A percentile compares a stretch with the other conserved stretches of the same genome.
Evolutionary conservation across 2,888 invertebrate species (phyloP).

Genomic region (Neoitamus cyanurus): DNA sequence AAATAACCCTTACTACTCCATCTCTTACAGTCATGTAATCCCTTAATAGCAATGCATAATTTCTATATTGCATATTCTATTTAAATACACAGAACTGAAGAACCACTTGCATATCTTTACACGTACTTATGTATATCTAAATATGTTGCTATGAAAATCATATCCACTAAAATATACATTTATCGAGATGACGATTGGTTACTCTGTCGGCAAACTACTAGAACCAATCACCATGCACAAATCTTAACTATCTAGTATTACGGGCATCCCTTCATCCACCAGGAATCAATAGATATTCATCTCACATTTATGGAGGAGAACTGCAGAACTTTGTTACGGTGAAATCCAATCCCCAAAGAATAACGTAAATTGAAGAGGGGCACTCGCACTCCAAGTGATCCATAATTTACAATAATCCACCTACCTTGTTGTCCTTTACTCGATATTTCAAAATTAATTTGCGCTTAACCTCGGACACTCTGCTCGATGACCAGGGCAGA

Average conservation of each 20-base stretch:
- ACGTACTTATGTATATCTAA: not conserved
- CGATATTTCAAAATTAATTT: constrained; percentile 35
- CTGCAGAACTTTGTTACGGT: not conserved
- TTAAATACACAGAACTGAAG: too few species aligned
- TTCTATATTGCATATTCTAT: too few species aligned
- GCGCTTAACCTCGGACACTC: not conserved
- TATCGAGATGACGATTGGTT: not conserved
- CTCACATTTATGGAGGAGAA: not conserved
- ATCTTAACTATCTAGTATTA: not conserved
- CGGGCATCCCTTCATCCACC: not conserved
- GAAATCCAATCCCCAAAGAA: constrained; percentile 9
- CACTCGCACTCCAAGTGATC: not conserved
- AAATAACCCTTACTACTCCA: too few species aligned
- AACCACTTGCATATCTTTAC: too few species aligned
- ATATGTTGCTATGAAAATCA: not conserved
- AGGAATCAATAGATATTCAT: not conserved
- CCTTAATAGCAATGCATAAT: too few species aligned
- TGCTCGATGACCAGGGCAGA: not conserved
- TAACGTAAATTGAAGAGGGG: not conserved
- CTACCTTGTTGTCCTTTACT: not conserved
- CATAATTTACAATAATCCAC: constrained; percentile 23
- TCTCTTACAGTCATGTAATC: too few species aligned
- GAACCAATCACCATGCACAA: not conserved
- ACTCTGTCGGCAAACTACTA: not conserved
- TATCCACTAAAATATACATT: not conserved